phyloP scores from a whole-genome alignment of 2,888 invertebrate genomes.

The Panzeria rudis region DNA sequence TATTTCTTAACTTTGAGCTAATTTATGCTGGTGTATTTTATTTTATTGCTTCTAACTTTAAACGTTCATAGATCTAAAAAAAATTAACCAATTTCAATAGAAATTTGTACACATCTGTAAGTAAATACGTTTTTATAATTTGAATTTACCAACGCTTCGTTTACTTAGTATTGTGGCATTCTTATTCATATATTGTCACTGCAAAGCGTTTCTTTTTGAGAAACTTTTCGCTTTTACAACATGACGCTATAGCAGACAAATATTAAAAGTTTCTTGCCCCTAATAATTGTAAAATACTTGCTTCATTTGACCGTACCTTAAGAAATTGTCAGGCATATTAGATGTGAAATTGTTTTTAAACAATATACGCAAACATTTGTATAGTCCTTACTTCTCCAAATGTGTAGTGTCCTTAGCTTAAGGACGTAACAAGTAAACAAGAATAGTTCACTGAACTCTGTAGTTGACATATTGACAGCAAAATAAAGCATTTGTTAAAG shows the following conservation, averaged over 20 bases:
- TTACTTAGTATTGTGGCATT: too few relatives aligned
- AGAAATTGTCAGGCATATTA: slow-evolving; percentile 30
- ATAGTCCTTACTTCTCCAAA: slow-evolving; percentile 8
- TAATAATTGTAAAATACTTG: neutral
- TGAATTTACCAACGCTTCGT: too few relatives aligned
- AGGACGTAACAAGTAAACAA: slow-evolving; percentile 24
- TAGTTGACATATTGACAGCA: slow-evolving; percentile 5
- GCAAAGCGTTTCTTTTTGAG: too few relatives aligned
- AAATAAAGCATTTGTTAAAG: neutral
- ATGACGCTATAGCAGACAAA: neutral
- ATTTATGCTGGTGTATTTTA: too few relatives aligned
- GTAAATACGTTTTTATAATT: too few relatives aligned
- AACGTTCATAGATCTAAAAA: too few relatives aligned
- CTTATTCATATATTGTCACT: too few relatives aligned
- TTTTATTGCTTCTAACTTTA: too few relatives aligned
- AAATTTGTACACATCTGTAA: too few relatives aligned
- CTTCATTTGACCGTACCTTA: neutral
- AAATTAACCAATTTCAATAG: too few relatives aligned
- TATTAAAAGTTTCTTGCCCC: neutral
- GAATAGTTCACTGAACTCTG: slow-evolving; percentile 29
- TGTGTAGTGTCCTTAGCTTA: slow-evolving; percentile 1
- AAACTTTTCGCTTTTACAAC: too few relatives aligned
- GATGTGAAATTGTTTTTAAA: slow-evolving; percentile 58
- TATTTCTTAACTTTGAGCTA: too few relatives aligned
- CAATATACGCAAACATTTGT: slow-evolving; percentile 37